Evolutionary conservation across 2,113 vertebrate species (phyloP).

Genomic region (Amphiprion ocellaris): DNA sequence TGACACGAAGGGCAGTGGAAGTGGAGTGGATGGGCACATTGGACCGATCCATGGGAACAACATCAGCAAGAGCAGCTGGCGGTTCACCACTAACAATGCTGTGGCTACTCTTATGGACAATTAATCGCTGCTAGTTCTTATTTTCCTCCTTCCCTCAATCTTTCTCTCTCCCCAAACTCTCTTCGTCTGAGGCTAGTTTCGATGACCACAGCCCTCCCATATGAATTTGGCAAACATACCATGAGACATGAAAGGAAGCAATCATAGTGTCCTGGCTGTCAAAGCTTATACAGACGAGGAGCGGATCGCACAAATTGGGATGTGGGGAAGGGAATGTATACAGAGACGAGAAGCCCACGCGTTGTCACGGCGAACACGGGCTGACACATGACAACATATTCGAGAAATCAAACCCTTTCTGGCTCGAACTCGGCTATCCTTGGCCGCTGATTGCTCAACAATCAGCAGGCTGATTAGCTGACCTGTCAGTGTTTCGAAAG

Average conservation of each 20-base stretch:
- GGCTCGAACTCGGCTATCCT: constrained; percentile 15
- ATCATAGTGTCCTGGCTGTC: constrained; percentile 61
- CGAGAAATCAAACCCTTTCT: constrained; percentile 24
- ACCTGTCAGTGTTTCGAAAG: constrained; percentile 47
- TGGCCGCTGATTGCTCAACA: constrained; percentile 42
- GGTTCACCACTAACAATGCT: constrained; percentile 85
- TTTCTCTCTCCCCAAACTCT: constrained; percentile 37
- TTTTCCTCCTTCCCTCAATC: constrained; percentile 63
- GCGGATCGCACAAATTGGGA: constrained; percentile 45
- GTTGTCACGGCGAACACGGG: constrained; percentile 2
- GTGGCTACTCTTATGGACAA: constrained; percentile 82
- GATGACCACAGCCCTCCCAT: constrained; percentile 72
- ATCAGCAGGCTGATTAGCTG: constrained; percentile 42
- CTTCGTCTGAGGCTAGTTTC: constrained; percentile 57
- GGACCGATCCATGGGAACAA: constrained; percentile 82
- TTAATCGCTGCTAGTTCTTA: constrained; percentile 82
- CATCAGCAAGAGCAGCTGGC: constrained; percentile 78
- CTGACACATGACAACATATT: constrained; percentile 27
- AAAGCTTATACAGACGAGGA: constrained; percentile 46
- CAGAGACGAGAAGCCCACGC: constrained; percentile 23
- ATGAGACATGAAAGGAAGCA: constrained; percentile 65
- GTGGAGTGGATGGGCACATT: constrained; percentile 63
- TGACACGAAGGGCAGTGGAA: constrained; percentile 63
- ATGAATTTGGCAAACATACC: constrained; percentile 65
- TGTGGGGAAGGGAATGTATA: constrained; percentile 40